Conservation (phyloP, 2,797 vertebrate species). For the Peromyscus nudipes region DNA sequence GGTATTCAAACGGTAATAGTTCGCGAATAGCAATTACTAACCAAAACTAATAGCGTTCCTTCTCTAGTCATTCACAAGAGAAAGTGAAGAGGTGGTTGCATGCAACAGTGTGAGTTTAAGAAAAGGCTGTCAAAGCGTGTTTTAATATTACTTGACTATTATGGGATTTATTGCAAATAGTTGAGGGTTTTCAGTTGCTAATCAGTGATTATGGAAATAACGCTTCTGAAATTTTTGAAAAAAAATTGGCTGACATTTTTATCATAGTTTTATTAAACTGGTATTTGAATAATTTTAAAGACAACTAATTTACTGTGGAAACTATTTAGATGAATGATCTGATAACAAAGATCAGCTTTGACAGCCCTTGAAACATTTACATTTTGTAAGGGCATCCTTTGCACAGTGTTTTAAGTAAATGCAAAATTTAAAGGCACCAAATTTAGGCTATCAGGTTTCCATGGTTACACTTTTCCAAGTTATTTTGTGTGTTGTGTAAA, state of each 20-base stretch:
- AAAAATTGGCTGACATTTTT: slow-evolving; percentile 81
- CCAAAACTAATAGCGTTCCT: slow-evolving; percentile 84
- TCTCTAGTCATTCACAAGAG: slow-evolving; percentile 84
- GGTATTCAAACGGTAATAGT: slow-evolving; percentile 87
- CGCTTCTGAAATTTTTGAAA: slow-evolving; percentile 73
- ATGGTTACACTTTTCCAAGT: slow-evolving; percentile 87
- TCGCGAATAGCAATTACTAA: slow-evolving; percentile 85
- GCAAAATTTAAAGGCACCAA: slow-evolving; percentile 85
- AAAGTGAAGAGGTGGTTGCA: slow-evolving; percentile 38
- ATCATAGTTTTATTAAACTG: slow-evolving; percentile 71
- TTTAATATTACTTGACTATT: slow-evolving; percentile 78
- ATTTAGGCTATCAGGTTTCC: slow-evolving; percentile 88
- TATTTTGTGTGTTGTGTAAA: slow-evolving; percentile 87
- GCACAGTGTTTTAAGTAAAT: slow-evolving; percentile 86
- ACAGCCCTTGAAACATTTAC: slow-evolving; percentile 80
- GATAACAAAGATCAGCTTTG: slow-evolving; percentile 81
- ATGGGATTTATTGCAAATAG: slow-evolving; percentile 73
- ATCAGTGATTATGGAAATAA: slow-evolving; percentile 80
- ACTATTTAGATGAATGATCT: slow-evolving; percentile 83
- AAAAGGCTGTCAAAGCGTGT: slow-evolving; percentile 78
- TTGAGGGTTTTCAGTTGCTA: slow-evolving; percentile 82
- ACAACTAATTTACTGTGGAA: slow-evolving; percentile 79
- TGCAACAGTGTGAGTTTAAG: slow-evolving; percentile 71
- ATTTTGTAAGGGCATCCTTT: slow-evolving; percentile 84
- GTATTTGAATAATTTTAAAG: slow-evolving; percentile 81